Conservation (phyloP, 2,888 invertebrate species). For the Serrognathus titanus region DNA sequence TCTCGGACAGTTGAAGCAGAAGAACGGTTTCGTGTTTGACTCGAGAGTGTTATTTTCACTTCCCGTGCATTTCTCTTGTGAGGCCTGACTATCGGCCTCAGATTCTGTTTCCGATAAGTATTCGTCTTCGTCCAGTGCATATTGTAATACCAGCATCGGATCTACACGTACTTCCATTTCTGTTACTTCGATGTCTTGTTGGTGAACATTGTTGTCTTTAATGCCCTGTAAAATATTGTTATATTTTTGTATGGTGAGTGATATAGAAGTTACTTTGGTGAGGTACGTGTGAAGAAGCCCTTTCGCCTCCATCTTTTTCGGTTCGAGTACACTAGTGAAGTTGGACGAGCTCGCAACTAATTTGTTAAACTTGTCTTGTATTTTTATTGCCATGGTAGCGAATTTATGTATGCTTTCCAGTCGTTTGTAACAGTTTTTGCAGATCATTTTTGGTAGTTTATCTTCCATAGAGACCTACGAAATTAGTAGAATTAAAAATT, state of each 20-base stretch:
- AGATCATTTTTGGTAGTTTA: slow-evolving; percentile 66
- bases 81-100: slow-evolving; percentile 22
- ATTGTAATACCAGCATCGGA: slow-evolving; percentile 66
- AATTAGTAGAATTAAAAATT: neutral
- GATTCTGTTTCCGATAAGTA: slow-evolving; percentile 19
- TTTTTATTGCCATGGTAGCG: slow-evolving; percentile 61
- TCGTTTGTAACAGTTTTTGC: slow-evolving; percentile 61
- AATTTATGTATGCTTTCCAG: slow-evolving; percentile 65
- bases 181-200: slow-evolving; percentile 44
- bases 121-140: slow-evolving; percentile 41
- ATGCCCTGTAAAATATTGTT: slow-evolving; percentile 26
- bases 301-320: slow-evolving; percentile 49
- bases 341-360: slow-evolving; percentile 32
- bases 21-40: slow-evolving; percentile 49
- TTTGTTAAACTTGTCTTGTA: slow-evolving; percentile 58
- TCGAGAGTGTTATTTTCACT: slow-evolving; percentile 9
- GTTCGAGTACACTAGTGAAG: slow-evolving; percentile 34
- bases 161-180: slow-evolving; percentile 68
- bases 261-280: slow-evolving; percentile 48
- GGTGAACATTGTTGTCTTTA: slow-evolving; percentile 22
- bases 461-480: slow-evolving; percentile 63
- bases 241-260: neutral
- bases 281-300: slow-evolving; percentile 55
- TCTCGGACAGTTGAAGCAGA: slow-evolving; percentile 56
- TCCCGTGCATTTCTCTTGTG: slow-evolving; percentile 15